Percentiles rank a stretch among this genome's conserved stretches.
Evolutionary conservation across 2,797 vertebrate genomes (phyloP).

Genomic region (Xenentodon cancila): DNA sequence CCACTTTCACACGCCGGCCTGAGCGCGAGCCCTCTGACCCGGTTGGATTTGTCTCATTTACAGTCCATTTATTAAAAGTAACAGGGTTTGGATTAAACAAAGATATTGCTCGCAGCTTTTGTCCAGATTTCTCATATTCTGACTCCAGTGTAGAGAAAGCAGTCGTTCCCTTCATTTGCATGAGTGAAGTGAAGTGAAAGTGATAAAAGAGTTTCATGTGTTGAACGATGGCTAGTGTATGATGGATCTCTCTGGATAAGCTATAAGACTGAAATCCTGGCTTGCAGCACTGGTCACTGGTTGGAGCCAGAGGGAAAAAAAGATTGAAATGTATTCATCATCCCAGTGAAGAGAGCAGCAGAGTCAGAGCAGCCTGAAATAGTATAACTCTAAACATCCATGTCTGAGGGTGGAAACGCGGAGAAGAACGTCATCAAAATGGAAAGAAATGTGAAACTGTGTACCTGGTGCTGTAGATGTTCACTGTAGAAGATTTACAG

Average conservation of each 20-base stretch:
- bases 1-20: constrained; percentile 18
- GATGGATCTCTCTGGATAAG: constrained; percentile 68
- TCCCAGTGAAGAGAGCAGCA: constrained; percentile 30
- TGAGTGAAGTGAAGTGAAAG: constrained; percentile 10
- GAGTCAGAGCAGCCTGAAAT: constrained; percentile 51
- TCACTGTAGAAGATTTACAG: not conserved
- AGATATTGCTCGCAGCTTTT: constrained; percentile 16
- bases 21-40: constrained; percentile 31
- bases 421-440: constrained; percentile 3
- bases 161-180: constrained; percentile 39
- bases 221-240: constrained; percentile 39
- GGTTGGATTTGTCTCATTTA: constrained; percentile 41
- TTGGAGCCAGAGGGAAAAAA: constrained; percentile 52
- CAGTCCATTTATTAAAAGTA: constrained; percentile 24
- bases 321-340: constrained; percentile 74
- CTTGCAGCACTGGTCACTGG: constrained; percentile 34
- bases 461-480: constrained; percentile 16
- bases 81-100: constrained; percentile 28
- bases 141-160: not conserved
- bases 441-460: constrained; percentile 14
- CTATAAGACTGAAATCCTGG: constrained; percentile 62
- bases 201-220: constrained; percentile 47
- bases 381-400: constrained; percentile 46
- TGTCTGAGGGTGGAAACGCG: constrained; percentile 39
- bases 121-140: constrained; percentile 13